Percentiles rank a stretch among this genome's conserved stretches.
phyloP scores from a whole-genome alignment of 2,888 invertebrate genomes.

The Epinotia ramella region DNA sequence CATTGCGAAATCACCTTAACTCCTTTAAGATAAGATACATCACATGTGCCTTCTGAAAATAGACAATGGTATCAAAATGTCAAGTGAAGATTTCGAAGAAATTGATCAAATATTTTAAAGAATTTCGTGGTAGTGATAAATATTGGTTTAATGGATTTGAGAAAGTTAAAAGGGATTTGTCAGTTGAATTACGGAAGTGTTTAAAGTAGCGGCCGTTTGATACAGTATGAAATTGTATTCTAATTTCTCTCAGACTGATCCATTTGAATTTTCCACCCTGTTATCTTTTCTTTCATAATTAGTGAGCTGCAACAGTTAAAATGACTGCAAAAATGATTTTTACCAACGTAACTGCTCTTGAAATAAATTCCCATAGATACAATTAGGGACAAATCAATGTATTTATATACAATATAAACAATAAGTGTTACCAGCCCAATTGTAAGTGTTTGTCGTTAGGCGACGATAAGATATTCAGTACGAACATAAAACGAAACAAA shows the following conservation, averaged over 20 bases:
- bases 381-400: too few species aligned
- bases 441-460: too few species aligned
- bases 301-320: too few species aligned
- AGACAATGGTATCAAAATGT: conserved; percentile 28
- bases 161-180: background rate
- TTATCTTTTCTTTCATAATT: too few species aligned
- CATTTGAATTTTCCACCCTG: background rate
- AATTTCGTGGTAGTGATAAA: conserved; percentile 38
- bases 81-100: conserved; percentile 31
- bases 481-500: too few species aligned
- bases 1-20: conserved; percentile 7
- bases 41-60: background rate
- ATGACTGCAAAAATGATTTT: too few species aligned
- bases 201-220: background rate
- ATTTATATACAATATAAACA: too few species aligned
- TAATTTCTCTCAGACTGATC: background rate
- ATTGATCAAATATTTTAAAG: conserved; percentile 16
- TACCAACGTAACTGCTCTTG: too few species aligned
- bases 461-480: too few species aligned
- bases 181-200: conserved; percentile 16
- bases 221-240: background rate
- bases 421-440: too few species aligned
- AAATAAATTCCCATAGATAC: too few species aligned
- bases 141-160: conserved; percentile 5
- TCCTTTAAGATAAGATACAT: background rate